Percentiles rank a stretch among this genome's conserved stretches.
Conservation (phyloP, 1,140 invertebrate species). For the Drosophila dunni region DNA sequence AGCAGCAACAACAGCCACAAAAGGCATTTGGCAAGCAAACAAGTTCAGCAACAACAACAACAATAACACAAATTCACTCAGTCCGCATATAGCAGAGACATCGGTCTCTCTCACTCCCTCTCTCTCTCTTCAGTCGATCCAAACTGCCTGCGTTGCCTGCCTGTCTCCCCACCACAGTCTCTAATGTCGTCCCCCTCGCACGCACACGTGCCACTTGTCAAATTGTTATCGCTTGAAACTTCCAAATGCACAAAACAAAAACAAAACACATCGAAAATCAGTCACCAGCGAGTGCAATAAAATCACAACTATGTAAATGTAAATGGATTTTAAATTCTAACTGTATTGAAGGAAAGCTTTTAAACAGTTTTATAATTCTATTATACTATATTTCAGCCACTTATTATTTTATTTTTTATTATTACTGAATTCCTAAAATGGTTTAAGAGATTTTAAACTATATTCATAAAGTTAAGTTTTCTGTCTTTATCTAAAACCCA, state of each 20-base stretch:
- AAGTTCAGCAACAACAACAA: conserved; percentile 59
- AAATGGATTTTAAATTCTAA: too few relatives aligned
- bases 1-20: conserved; percentile 42
- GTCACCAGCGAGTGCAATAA: not conserved
- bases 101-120: conserved; percentile 9
- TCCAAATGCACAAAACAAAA: conserved; percentile 1
- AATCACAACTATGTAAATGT: not conserved
- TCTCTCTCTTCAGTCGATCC: not conserved
- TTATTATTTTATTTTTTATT: too few relatives aligned
- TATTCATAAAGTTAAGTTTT: too few relatives aligned
- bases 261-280: not conserved
- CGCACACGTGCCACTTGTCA: conserved; percentile 33
- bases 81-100: conserved; percentile 25
- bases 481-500: too few relatives aligned
- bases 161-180: not conserved
- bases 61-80: conserved; percentile 49
- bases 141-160: too few relatives aligned
- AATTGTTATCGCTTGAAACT: conserved; percentile 12
- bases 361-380: too few relatives aligned
- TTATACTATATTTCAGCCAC: too few relatives aligned
- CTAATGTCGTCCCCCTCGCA: conserved; percentile 15
- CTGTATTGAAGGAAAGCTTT: too few relatives aligned
- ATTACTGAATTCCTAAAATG: too few relatives aligned
- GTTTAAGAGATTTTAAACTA: too few relatives aligned
- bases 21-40: conserved; percentile 70